Evolutionary conservation across 2,888 invertebrate species (phyloP).

Genomic region (Schizaphis graminum): DNA sequence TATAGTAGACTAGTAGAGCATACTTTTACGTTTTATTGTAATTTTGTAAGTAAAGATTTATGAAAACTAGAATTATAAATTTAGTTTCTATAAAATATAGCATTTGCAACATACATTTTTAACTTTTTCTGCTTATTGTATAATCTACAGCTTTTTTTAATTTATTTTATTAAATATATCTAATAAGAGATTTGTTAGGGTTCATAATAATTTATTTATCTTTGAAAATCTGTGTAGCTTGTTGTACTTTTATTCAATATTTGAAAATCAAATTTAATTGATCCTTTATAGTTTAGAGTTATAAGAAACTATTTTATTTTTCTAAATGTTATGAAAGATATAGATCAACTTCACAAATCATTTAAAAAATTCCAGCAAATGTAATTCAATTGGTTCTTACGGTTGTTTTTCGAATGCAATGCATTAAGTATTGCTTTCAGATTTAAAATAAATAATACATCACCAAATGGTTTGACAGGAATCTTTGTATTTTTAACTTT

Average conservation of each 20-base stretch:
- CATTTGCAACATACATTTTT: neutral
- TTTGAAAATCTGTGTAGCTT: neutral
- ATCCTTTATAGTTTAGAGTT: neutral
- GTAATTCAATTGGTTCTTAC: neutral
- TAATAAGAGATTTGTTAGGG: neutral
- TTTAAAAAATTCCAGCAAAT: neutral
- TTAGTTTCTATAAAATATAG: neutral
- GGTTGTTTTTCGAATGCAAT: neutral
- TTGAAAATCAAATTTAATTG: neutral
- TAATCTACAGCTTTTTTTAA: neutral
- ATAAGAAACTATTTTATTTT: neutral
- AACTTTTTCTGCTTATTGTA: neutral
- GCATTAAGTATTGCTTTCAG: neutral
- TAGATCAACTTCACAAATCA: neutral
- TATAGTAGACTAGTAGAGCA: neutral
- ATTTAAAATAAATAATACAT: neutral
- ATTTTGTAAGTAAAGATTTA: conserved; percentile 2
- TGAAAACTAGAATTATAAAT: neutral
- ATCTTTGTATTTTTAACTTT: neutral
- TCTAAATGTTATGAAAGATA: neutral
- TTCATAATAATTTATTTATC: neutral
- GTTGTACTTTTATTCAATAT: neutral
- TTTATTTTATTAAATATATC: neutral
- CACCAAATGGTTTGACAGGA: neutral
- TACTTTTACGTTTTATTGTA: neutral